A percentile compares a stretch with the other conserved stretches of the same genome.
Evolutionary conservation across 2,797 vertebrate genomes (phyloP).

Genomic region (Oreonectes daqikongensis): DNA sequence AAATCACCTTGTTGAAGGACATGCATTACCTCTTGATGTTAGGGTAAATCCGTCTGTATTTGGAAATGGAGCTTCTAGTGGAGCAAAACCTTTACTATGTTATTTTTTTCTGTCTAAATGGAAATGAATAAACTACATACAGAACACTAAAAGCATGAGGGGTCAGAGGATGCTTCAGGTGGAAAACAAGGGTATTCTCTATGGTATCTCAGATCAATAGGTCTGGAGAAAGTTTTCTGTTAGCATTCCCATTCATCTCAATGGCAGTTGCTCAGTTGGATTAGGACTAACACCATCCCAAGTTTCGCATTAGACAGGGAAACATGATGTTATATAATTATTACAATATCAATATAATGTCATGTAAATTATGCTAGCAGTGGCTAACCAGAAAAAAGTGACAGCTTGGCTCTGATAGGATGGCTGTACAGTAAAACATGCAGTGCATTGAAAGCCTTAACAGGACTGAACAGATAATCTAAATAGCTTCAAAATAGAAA

Average conservation of each 20-base stretch:
- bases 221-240: neutral
- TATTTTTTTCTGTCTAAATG: slow-evolving; percentile 22
- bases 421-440: too few species aligned
- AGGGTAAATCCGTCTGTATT: neutral
- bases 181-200: neutral
- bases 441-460: too few species aligned
- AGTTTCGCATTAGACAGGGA: too few species aligned
- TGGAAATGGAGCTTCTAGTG: slow-evolving; percentile 2
- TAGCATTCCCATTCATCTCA: neutral
- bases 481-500: neutral
- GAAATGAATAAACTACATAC: neutral
- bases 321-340: too few species aligned
- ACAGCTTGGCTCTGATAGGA: too few species aligned
- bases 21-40: neutral
- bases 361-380: too few species aligned
- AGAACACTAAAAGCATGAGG: slow-evolving; percentile 27
- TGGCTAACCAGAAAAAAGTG: too few species aligned
- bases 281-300: neutral
- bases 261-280: neutral
- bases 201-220: neutral
- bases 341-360: too few species aligned
- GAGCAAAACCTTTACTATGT: slow-evolving; percentile 15
- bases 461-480: neutral
- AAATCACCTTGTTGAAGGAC: neutral
- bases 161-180: neutral